Evolutionary conservation across 30 jellyfish, hydroid and myxozoan genomes (phyloP).

Genomic region (Aurelia coerulea): DNA sequence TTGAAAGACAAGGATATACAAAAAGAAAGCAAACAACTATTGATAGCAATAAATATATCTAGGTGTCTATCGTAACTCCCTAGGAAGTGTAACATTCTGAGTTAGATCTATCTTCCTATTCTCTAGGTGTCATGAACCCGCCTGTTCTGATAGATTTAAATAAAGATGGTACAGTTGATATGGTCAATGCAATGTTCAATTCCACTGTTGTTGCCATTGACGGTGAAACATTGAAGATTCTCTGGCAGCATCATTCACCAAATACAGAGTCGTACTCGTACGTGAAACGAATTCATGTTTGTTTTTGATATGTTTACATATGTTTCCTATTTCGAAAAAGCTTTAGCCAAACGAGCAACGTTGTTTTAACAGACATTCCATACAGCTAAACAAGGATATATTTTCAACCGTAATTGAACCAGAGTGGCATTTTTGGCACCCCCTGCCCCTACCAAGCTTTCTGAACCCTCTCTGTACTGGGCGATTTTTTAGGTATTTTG

Average conservation of each 20-base stretch:
- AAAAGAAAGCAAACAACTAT: too few relatives aligned
- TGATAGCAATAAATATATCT: too few relatives aligned
- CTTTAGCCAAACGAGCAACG: neutral
- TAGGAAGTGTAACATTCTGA: neutral
- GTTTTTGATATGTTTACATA: neutral
- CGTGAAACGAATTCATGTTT: constrained; percentile 2
- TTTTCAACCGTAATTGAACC: too few relatives aligned
- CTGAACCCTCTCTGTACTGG: too few relatives aligned
- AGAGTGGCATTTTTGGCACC: too few relatives aligned
- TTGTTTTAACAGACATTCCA: too few relatives aligned
- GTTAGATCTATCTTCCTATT: neutral
- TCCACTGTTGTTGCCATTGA: constrained; percentile 73
- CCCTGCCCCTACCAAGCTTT: too few relatives aligned
- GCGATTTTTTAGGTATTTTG: too few relatives aligned
- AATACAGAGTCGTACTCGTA: constrained; percentile 86
- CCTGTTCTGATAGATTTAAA: constrained; percentile 85
- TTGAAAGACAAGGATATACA: too few relatives aligned
- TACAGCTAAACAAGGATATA: too few relatives aligned
- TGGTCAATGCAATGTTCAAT: constrained; percentile 71
- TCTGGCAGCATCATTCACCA: constrained; percentile 70
- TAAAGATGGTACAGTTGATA: constrained; percentile 86
- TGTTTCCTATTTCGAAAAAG: neutral
- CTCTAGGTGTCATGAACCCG: constrained; percentile 86
- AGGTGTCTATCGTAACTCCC: too few relatives aligned
- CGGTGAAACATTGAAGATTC: constrained; percentile 65